phyloP scores from a whole-genome alignment of 2,113 vertebrate genomes.

The Jacana jacana region DNA sequence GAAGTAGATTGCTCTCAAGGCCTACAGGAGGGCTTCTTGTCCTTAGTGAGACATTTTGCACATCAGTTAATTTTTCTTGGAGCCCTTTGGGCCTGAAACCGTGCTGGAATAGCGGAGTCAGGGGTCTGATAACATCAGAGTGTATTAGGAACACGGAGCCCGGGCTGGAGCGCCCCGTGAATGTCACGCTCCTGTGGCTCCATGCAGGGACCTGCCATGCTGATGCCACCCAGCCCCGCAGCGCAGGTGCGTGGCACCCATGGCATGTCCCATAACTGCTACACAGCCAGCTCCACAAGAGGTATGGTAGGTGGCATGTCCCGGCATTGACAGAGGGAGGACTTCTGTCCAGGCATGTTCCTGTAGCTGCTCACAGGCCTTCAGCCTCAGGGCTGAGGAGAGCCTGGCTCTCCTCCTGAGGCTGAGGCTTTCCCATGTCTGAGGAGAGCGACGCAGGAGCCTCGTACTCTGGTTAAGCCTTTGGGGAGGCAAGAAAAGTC shows the following conservation, averaged over 20 bases:
- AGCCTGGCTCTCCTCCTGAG: background rate
- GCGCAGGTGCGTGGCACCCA: background rate
- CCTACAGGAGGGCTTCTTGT: background rate
- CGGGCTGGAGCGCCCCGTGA: background rate
- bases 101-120: background rate
- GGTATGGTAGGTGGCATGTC: background rate
- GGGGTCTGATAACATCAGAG: background rate
- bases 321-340: background rate
- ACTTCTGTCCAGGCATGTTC: background rate
- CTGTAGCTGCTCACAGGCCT: background rate
- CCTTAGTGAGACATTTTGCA: background rate
- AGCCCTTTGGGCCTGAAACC: background rate
- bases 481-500: background rate
- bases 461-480: background rate
- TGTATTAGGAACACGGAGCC: fast-evolving
- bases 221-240: background rate
- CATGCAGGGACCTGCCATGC: background rate
- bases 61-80: background rate
- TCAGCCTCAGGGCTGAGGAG: background rate
- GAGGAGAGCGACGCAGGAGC: background rate
- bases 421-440: background rate
- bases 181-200: background rate
- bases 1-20: background rate
- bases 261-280: background rate
- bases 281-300: background rate